Percentiles rank a stretch among this genome's conserved stretches.
These are phyloP conservation scores for Pantala flavescens DNA, from an alignment of 1,140 invertebrate species.

Conservation along the genomic window DNA sequence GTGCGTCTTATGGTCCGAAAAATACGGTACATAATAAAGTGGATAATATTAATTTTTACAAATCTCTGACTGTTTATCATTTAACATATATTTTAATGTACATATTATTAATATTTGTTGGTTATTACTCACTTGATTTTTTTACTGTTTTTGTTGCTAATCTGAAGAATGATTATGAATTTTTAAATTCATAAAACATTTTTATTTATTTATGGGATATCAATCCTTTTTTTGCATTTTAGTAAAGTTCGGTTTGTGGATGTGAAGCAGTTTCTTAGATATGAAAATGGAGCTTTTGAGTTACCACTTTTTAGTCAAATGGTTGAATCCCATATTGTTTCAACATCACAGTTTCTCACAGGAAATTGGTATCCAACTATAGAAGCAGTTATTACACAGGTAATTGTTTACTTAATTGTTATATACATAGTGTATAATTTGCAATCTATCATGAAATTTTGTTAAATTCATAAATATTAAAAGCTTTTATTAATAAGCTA, in stretches of 20 bases:
- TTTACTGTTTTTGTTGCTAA: too few relatives aligned
- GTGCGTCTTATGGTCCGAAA: too few relatives aligned
- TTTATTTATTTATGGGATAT: too few relatives aligned
- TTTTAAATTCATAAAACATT: too few relatives aligned
- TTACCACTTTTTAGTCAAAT: conserved; percentile 41
- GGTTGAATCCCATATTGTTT: conserved; percentile 41
- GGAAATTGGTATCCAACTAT: conserved; percentile 51
- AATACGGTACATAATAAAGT: too few relatives aligned
- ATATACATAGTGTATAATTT: background rate
- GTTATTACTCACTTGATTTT: too few relatives aligned
- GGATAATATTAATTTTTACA: too few relatives aligned
- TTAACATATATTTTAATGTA: too few relatives aligned
- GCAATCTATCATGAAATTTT: background rate
- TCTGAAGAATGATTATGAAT: too few relatives aligned
- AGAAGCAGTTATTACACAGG: conserved; percentile 41
- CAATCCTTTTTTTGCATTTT: conserved; percentile 21
- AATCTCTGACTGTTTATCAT: too few relatives aligned
- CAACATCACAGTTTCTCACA: conserved; percentile 38
- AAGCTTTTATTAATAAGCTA: background rate
- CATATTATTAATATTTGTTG: too few relatives aligned
- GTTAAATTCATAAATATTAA: background rate
- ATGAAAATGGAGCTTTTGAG: conserved; percentile 40
- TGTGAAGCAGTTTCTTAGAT: conserved; percentile 36
- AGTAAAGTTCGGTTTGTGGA: conserved; percentile 46
- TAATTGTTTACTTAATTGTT: conserved; percentile 22